Percentiles rank a stretch among this genome's conserved stretches.
These are phyloP conservation scores for Pseudocheirus occidentalis DNA, from an alignment of 2,797 vertebrate genomes.

Conservation along the genomic window DNA sequence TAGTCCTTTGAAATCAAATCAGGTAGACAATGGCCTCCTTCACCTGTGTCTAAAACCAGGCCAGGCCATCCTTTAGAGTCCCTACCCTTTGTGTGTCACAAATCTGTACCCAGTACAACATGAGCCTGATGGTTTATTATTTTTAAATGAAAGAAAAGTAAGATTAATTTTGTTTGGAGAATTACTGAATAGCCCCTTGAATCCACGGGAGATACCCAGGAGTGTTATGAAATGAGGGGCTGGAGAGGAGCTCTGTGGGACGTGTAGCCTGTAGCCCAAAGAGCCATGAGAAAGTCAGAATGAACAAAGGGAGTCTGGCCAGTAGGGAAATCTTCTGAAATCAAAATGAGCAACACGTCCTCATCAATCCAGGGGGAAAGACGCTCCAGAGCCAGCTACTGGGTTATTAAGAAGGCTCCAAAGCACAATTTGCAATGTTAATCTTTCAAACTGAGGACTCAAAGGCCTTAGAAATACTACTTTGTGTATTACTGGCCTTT, in stretches of 20 bases:
- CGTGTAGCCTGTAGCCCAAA: not conserved
- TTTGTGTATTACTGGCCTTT: not conserved
- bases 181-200: not conserved
- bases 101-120: not conserved
- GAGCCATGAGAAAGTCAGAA: not conserved
- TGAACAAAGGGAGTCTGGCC: not conserved
- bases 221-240: not conserved
- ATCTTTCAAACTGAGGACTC: not conserved
- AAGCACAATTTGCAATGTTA: slow-evolving; percentile 7
- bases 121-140: not conserved
- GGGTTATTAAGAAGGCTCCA: not conserved
- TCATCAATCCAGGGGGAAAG: not conserved
- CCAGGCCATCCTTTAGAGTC: not conserved
- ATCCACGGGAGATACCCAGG: not conserved
- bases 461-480: slow-evolving; percentile 1
- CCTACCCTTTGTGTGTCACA: not conserved
- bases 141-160: slow-evolving; percentile 1
- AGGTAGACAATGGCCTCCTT: not conserved
- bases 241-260: not conserved
- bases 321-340: not conserved
- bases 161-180: not conserved
- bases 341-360: not conserved
- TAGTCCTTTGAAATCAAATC: not conserved
- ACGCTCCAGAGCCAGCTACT: not conserved
- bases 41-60: not conserved